Conservation (phyloP, 2,797 vertebrate genomes). For the Coilia nasus region DNA sequence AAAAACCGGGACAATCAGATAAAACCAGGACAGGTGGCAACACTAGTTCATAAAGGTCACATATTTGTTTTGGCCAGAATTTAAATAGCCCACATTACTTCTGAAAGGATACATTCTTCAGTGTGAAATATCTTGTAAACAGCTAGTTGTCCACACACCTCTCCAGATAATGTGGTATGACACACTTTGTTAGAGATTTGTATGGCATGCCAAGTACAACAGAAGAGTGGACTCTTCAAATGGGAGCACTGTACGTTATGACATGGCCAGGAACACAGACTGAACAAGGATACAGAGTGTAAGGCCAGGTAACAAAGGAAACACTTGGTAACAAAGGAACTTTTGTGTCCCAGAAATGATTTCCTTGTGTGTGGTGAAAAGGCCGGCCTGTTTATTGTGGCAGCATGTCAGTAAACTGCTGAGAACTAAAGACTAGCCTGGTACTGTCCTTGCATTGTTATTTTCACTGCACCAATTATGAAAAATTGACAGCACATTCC, state of each 20-base stretch:
- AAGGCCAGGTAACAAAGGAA: background rate
- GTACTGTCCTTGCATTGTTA: too few relatives aligned
- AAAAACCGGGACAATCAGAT: too few relatives aligned
- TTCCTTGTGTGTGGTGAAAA: background rate
- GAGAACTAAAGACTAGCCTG: background rate
- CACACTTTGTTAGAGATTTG: background rate
- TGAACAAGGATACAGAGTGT: background rate
- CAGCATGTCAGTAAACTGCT: background rate
- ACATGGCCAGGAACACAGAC: background rate
- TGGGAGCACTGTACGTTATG: background rate
- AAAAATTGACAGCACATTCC: too few relatives aligned
- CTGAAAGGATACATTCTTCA: too few relatives aligned
- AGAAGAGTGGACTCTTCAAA: background rate
- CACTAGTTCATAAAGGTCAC: too few relatives aligned
- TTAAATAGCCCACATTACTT: too few relatives aligned
- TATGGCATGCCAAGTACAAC: background rate
- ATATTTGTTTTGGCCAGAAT: too few relatives aligned
- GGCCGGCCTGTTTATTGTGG: background rate
- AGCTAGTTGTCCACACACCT: too few relatives aligned
- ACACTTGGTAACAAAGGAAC: background rate
- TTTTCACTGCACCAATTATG: too few relatives aligned
- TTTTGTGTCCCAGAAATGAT: background rate
- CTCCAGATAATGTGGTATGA: too few relatives aligned
- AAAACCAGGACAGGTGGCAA: too few relatives aligned
- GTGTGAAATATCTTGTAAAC: too few relatives aligned